A percentile compares a stretch with the other conserved stretches of the same genome.
Evolutionary conservation across 2,797 vertebrate genomes (phyloP).

Genomic region (Sitta carolinensis): DNA sequence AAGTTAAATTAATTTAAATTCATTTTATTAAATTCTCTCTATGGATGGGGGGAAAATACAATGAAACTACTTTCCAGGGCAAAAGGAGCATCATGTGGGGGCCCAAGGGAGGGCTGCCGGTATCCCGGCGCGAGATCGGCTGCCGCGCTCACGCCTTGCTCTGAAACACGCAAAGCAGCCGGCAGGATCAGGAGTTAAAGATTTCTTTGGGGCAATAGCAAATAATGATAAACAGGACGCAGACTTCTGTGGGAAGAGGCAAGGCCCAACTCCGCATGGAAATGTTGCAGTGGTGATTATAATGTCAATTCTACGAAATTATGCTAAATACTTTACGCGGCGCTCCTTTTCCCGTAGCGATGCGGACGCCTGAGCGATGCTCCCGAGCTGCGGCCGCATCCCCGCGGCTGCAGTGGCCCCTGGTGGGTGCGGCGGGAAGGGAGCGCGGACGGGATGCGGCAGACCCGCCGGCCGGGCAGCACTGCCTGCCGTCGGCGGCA

Average conservation of each 20-base stretch:
- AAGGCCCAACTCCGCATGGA: too few species aligned
- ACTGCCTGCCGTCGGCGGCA: too few species aligned
- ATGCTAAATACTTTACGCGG: rapidly evolving
- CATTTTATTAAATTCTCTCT: neutral
- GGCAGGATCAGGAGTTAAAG: neutral
- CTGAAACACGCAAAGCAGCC: rapidly evolving
- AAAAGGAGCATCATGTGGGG: neutral
- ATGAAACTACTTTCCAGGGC: neutral
- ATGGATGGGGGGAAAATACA: rapidly evolving
- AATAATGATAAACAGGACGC: rapidly evolving
- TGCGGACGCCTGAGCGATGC: rapidly evolving
- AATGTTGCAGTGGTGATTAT: neutral
- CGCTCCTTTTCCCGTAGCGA: rapidly evolving
- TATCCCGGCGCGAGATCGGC: neutral
- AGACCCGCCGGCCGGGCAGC: neutral
- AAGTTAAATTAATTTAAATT: neutral
- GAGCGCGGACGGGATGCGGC: neutral
- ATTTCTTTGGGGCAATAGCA: too few species aligned
- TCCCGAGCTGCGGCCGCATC: neutral
- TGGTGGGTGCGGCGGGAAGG: conserved; percentile 1
- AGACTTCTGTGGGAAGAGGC: neutral
- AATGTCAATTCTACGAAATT: rapidly evolving
- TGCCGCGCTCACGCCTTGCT: neutral
- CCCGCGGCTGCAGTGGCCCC: conserved; percentile 64
- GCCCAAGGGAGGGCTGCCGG: neutral